Percentiles rank a stretch among this genome's conserved stretches.
These are phyloP conservation scores for Scytalopus superciliaris DNA, from an alignment of 2,113 vertebrate species.

Conservation along the genomic window DNA sequence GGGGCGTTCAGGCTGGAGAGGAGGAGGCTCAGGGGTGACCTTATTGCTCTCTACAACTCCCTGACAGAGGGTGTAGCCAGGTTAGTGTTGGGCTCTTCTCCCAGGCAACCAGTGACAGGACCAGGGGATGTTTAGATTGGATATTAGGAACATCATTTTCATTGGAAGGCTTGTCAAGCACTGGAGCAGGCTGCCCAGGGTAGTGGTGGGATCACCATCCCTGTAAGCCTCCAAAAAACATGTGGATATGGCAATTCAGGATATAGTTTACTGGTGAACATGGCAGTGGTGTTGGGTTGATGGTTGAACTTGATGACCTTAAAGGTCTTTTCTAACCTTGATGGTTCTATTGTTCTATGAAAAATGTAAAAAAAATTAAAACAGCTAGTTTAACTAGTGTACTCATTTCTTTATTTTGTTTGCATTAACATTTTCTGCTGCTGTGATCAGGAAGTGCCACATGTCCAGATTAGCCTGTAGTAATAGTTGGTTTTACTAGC, in stretches of 20 bases:
- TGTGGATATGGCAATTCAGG: background rate
- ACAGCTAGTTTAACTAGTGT: background rate
- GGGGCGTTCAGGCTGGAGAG: too few relatives aligned
- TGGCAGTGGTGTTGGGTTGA: background rate
- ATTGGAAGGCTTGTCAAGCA: too few relatives aligned
- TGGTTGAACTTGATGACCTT: background rate
- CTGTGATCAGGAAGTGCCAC: background rate
- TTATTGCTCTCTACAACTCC: too few relatives aligned
- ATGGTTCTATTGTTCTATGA: background rate
- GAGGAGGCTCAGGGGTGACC: too few relatives aligned
- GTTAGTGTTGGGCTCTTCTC: too few relatives aligned
- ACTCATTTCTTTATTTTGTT: background rate
- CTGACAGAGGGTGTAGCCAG: too few relatives aligned
- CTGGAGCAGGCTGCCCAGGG: too few relatives aligned
- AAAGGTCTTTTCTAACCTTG: background rate
- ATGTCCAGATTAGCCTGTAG: background rate
- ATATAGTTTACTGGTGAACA: background rate
- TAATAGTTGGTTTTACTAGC: background rate
- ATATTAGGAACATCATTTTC: too few relatives aligned
- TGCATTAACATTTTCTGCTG: background rate
- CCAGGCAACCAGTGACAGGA: too few relatives aligned
- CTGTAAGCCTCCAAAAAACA: background rate
- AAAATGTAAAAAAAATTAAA: background rate
- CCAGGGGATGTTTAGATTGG: too few relatives aligned
- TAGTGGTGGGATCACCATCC: background rate